Evolutionary conservation across 2,888 invertebrate genomes (phyloP).

Genomic region (Meandrusa payeni): DNA sequence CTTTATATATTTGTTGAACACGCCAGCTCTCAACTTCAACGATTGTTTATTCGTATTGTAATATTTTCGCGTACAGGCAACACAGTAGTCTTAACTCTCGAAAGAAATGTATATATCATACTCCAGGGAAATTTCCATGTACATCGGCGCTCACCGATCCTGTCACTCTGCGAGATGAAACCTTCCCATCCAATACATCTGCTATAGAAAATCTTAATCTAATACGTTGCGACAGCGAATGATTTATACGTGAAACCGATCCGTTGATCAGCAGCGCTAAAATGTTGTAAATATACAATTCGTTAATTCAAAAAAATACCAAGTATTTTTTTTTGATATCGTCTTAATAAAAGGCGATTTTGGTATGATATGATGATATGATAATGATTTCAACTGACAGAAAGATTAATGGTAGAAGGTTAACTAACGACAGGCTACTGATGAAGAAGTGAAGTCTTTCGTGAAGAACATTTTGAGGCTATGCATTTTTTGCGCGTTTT

Average conservation of each 20-base stretch:
- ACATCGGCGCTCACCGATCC: slow-evolving; percentile 35
- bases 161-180: slow-evolving; percentile 60
- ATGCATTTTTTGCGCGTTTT: too few species aligned
- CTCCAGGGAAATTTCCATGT: slow-evolving; percentile 62
- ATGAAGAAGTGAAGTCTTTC: too few species aligned
- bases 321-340: too few species aligned
- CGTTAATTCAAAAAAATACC: not conserved
- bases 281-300: slow-evolving; percentile 28
- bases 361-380: too few species aligned
- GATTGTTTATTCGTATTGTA: slow-evolving; percentile 6
- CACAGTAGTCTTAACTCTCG: slow-evolving; percentile 6
- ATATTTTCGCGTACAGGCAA: not conserved
- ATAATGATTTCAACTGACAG: too few species aligned
- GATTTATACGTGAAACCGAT: slow-evolving; percentile 64
- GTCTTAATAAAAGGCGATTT: too few species aligned
- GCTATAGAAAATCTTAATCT: slow-evolving; percentile 70
- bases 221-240: slow-evolving; percentile 70
- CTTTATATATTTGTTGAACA: too few species aligned
- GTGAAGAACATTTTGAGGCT: too few species aligned
- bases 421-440: too few species aligned
- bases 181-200: slow-evolving; percentile 48
- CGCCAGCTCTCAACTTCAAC: too few species aligned
- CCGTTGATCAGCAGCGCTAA: slow-evolving; percentile 48
- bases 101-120: slow-evolving; percentile 21
- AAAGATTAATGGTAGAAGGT: too few species aligned